Base-by-base conservation (phyloP, 2,797 vertebrate species). In the Aplochiton taeniatus region DNA sequence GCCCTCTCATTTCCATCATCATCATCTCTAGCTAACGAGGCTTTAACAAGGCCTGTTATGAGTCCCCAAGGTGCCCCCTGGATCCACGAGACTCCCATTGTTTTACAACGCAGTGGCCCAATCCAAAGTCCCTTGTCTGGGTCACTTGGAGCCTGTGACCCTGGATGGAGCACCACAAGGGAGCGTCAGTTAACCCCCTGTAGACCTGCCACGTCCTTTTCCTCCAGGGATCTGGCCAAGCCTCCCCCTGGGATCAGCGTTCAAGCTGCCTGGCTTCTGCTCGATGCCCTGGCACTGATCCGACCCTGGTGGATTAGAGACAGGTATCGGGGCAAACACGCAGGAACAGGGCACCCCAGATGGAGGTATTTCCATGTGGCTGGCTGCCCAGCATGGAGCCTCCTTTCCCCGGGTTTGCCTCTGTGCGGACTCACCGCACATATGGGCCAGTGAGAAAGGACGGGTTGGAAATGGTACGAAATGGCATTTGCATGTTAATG, bases 401-500 rank as follows among this genome's bases (percentile, higher is more conserved):
- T 87, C 6, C 3, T 31, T 31, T 31, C 48, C 42, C 80, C 66
- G 82, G 85, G 81, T 89, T 81, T 89, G 85, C 83, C 85, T 80
- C 83, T 73, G 78, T 72, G 74, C 44, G 63, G 79, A 85, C 83
- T 83, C 73, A 5, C 60, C 82, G 81, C 86, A 71, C 89, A 90
- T 89, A 89, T 90, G 89, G 86, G 74, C 86, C 75, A 84, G 85
- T 83, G 83, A 87, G 86, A 61, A 80, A 84, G 86, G 31, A 31
- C 2, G 31, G 6, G 31, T 88, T 91, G 84, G n/a, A 91, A 93
- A 90, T 88, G 70, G 85, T 87, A 89, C 88, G 88, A 71, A 85
- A 89, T 85, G 66, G 61, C 68, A 87, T 90, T 91, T 89, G 86
- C 87, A 91, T 91, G 78, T 89, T 90, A 89, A 91, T 91, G 82